phyloP scores from a whole-genome alignment of 2,888 invertebrate genomes.

The Hydrotaea diabolus region DNA sequence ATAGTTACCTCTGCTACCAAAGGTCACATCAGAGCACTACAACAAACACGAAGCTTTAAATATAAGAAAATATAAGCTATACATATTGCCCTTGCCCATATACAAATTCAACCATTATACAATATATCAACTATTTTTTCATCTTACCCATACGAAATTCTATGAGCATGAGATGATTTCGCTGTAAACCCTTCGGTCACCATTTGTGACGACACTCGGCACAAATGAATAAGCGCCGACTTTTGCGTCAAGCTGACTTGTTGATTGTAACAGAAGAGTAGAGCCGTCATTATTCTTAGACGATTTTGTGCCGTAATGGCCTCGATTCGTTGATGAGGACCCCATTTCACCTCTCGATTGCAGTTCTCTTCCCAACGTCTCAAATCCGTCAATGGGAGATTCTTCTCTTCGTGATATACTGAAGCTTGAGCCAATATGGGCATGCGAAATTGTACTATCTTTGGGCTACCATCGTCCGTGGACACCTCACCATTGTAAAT shows the following conservation, averaged over 20 bases:
- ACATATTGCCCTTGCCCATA: no score
- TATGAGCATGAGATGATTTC: constrained; percentile 84
- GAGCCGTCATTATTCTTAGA: constrained; percentile 92
- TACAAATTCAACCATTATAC: no score
- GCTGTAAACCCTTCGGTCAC: constrained; percentile 90
- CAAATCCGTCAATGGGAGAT: constrained; percentile 87
- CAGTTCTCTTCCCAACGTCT: constrained; percentile 94
- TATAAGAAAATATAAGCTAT: no score
- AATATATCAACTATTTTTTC: constrained; percentile 10
- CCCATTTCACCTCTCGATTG: constrained; percentile 93
- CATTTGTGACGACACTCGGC: constrained; percentile 90
- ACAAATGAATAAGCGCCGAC: constrained; percentile 89
- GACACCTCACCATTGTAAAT: constrained; percentile 95
- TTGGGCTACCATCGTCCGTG: constrained; percentile 91
- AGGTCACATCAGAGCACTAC: no score
- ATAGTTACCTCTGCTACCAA: no score
- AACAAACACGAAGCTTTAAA: no score
- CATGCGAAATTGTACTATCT: constrained; percentile 91
- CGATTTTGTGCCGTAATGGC: constrained; percentile 95
- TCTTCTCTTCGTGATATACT: constrained; percentile 90
- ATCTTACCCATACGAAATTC: constrained; percentile 83
- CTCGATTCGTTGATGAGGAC: constrained; percentile 94
- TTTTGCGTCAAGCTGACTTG: constrained; percentile 90
- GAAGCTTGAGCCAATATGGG: constrained; percentile 95
- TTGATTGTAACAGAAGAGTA: constrained; percentile 93